Base-by-base conservation (phyloP, 2,113 vertebrate genomes). In the Burhinus oedicnemus region DNA sequence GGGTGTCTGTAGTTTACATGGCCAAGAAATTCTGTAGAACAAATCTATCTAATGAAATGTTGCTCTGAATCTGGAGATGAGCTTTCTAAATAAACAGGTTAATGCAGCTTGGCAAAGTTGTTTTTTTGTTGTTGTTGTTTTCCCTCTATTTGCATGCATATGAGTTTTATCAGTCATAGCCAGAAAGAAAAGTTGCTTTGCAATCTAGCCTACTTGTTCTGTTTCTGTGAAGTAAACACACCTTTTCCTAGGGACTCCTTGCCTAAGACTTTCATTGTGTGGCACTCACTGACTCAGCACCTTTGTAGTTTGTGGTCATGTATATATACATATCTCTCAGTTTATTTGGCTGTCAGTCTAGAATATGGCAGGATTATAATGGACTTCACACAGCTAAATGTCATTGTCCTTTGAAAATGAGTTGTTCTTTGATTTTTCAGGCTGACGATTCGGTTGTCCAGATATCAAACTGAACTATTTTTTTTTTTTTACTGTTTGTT, bases 51-150 rank as follows among this genome's bases (percentile, higher is more conserved):
- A 54, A 74, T 75, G 80, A 91, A 54, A 52, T 32, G 49, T 40
- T 85, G 52, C 36, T 75, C 65, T 78, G 75, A 25, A 23, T 69
- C 47, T 82, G 72, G 40, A 94, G 57, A 58, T 8, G 29, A 68
- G 70, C 78, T 83, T 86, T 92, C 51, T 79, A 89, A 91, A 52
- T 44, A 89, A 94, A 85, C 89, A 92, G 83, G 87, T 94, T 89
- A 29, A 70, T 96, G 83, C 72, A 80, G 72, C 75, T 61, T 16
- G 14, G 80, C 70, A 76, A 79, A 80, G 40, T 13, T 3, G 20
- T 7, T n/a, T n/a, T 64, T 30, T 61, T 86, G 18, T n/a, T 84
- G 45, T 84, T 83, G 47, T 69, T 80, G 44, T 61, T 74, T 22
- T 44, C 40, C 27, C 36, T 65, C 84, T 8, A 90, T 93, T 94